Evolutionary conservation across 1,140 invertebrate species (phyloP).

Genomic region (Nebria ingens): DNA sequence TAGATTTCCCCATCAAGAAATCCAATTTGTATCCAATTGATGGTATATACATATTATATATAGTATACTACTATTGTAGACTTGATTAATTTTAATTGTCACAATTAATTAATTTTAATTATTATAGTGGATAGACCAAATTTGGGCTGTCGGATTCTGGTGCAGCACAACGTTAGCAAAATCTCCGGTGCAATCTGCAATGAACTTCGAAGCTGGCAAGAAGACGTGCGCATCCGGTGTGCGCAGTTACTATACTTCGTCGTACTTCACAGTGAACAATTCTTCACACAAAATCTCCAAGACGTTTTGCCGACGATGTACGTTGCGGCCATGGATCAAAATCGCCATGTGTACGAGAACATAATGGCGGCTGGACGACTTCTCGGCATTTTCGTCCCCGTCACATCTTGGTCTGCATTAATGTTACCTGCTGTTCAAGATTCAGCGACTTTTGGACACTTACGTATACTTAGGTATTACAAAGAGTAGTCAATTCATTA

Average conservation of each 20-base stretch:
- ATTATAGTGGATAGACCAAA: constrained; percentile 51
- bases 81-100: not conserved
- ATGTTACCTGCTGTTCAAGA: constrained; percentile 40
- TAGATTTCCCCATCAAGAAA: constrained; percentile 50
- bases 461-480: constrained; percentile 30
- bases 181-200: constrained; percentile 51
- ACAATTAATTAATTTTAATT: constrained; percentile 10
- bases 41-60: constrained; percentile 35
- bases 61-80: no score
- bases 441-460: constrained; percentile 38
- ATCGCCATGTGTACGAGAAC: constrained; percentile 46
- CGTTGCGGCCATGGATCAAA: constrained; percentile 46
- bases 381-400: constrained; percentile 53
- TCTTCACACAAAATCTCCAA: constrained; percentile 54
- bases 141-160: constrained; percentile 61
- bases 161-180: constrained; percentile 55
- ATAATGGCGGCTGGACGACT: constrained; percentile 47
- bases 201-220: constrained; percentile 63
- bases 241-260: constrained; percentile 58
- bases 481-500: no score
- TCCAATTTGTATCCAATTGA: constrained; percentile 53
- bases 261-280: constrained; percentile 55
- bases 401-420: constrained; percentile 38
- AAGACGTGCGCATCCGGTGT: constrained; percentile 57
- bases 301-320: constrained; percentile 48